Evolutionary conservation across 2,888 invertebrate species (phyloP), one percentile per base, ranked within the genome.

Genomic region (Pimpla rufipes): DNA sequence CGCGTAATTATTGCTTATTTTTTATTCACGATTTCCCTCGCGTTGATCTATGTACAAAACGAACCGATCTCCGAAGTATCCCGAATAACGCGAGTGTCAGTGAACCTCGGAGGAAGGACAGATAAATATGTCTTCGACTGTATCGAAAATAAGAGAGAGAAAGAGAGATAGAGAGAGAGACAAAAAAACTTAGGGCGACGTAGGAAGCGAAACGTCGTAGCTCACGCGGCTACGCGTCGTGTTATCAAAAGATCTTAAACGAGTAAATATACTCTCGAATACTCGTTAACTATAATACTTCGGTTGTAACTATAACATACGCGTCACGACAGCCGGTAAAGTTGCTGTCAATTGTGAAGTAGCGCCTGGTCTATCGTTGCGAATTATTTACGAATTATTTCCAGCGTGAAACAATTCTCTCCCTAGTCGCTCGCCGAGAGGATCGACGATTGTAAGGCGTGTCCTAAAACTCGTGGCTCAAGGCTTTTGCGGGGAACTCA

Each of bases 271-370:
- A 81, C 70, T 76, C 70, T 70, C 29, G 50, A 81, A 71, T 81
- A 76, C 71, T 76, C 66, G 42, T 64, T 37, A 64, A 75, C 82
- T 74, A 68, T 82, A 79, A 82, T 82, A 83, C 82, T 79, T 79
- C 79, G 55, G 74, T 79, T 79, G 74, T 75, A 70, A 75, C 62
- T 73, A 68, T 50, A 45, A 50, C 47, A 55, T 64, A 70, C 52
- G 55, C 37, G 62, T 64, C 40, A 35, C 29, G n/a, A 18, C 21
- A 45, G 35, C 62, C 40, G 37, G 37, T 47, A 50, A 73, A 52
- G 59, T 74, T 59, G 66, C 57, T 62, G 11, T 66, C n/a, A 66
- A 42, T 57, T 42, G 35, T 57, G 18, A 16, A 66, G 47, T 67
- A 76, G 71, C 81, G 73, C 16, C 70, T 76, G 57, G 23, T 66